Conservation (phyloP, 2,113 vertebrate species). For the Cricetomys ansorgei region DNA sequence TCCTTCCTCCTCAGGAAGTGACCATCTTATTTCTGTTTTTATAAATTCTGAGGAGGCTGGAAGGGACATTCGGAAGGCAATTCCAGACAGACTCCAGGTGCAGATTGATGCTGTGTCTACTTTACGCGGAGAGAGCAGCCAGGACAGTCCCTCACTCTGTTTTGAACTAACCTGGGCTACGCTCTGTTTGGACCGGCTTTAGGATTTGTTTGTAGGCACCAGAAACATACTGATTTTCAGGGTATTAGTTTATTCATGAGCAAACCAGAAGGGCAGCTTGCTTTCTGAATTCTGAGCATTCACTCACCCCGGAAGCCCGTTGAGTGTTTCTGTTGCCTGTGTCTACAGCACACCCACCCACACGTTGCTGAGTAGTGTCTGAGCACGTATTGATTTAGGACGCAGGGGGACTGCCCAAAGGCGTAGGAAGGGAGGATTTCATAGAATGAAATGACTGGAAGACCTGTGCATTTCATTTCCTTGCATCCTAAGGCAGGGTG, state of each 20-base stretch:
- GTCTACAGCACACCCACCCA: neutral
- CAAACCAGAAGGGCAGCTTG: neutral
- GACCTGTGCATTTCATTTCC: neutral
- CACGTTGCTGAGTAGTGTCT: neutral
- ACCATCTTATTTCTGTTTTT: conserved; percentile 36
- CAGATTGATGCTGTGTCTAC: neutral
- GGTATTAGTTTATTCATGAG: neutral
- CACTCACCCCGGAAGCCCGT: neutral
- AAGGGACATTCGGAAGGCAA: conserved; percentile 38
- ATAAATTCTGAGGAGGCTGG: conserved; percentile 17
- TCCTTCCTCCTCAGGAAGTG: conserved; percentile 23
- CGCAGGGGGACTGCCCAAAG: neutral
- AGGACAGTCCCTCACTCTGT: neutral
- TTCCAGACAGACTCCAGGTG: conserved; percentile 43
- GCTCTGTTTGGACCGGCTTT: conserved; percentile 24
- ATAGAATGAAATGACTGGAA: neutral
- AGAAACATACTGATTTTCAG: neutral
- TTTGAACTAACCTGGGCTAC: conserved; percentile 33
- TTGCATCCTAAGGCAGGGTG: neutral
- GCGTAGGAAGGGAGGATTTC: neutral
- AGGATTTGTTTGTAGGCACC: conserved; percentile 11
- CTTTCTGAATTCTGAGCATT: neutral
- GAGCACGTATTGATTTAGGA: neutral
- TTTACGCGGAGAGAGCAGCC: neutral
- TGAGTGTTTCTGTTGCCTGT: neutral